Evolutionary conservation across 2,797 vertebrate genomes (phyloP), one percentile per base, ranked within the genome.

Genomic region (Lepilemur ruficaudatus): DNA sequence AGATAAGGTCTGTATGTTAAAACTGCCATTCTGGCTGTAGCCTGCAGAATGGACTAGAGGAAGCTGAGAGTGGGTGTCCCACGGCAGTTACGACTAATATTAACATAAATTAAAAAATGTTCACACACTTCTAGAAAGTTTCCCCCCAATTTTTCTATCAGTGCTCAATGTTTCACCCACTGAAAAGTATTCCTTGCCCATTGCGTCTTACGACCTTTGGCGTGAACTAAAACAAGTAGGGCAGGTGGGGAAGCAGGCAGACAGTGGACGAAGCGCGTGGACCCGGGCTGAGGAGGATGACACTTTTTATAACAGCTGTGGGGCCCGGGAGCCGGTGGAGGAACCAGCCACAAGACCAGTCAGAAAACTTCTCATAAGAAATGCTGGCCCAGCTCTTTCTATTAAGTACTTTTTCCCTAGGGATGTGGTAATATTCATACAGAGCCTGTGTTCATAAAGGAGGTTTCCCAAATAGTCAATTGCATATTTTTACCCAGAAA

Each of bases 401-500:
- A 63, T 22, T 50, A 94, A 63, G 32, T 59, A 30, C 25, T 61
- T 78, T 67, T 92, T 94, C 67, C 57, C 85, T 1, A 43, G 69
- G 11, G 59, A 79, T 85, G 57, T 20, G 48, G 63, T 30, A 46
- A 46, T 65, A 94, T 30, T 35, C 63, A 79, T 82, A 82, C 38
- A 69, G 13, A 85, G 48, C 55, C 48, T 38, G 25, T 23, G 18
- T 43, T 91, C 80, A 90, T 35, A 90, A 92, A 81, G 61, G 43
- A 89, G 14, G 12, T 70, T 65, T 75, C 79, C 85, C 89, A 85
- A 73, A 70, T 12, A 81, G 61, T 63, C 83, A 70, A 57, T 3
- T 91, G 38, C 41, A 25, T 76, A 70, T 78, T 97, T 83, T 94
- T 52, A 94, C 30, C 38, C 43, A 76, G 32, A 90, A 82, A 91